Conservation (phyloP, 1,140 invertebrate species). For the Panulirus ornatus region DNA sequence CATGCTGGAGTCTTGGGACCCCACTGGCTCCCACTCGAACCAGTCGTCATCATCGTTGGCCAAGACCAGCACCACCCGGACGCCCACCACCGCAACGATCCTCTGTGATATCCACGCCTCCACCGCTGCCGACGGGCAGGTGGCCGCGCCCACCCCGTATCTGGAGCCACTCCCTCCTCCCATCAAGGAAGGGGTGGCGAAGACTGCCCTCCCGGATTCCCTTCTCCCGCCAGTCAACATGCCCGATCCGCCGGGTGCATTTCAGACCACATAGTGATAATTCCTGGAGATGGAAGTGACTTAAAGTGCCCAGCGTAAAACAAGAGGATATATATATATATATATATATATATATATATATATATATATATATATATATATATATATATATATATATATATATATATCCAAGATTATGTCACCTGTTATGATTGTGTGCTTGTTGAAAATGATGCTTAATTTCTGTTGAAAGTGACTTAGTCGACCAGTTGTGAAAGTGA, state of each 20-base stretch:
- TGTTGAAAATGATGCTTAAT: too few relatives aligned
- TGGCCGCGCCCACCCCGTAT: not conserved
- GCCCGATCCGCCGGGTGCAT: not conserved
- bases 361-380: too few relatives aligned
- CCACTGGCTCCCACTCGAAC: not conserved
- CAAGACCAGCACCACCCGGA: not conserved
- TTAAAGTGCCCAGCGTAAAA: too few relatives aligned
- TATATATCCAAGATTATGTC: too few relatives aligned
- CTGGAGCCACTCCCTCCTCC: not conserved
- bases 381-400: too few relatives aligned
- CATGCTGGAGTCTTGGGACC: not conserved
- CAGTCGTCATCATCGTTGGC: not conserved
- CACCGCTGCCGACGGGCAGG: not conserved
- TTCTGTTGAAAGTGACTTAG: too few relatives aligned
- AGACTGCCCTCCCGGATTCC: not conserved
- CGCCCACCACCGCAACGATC: not conserved
- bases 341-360: too few relatives aligned
- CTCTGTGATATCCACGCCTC: conserved; percentile 4
- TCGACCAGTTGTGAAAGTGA: too few relatives aligned
- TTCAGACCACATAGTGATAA: not conserved
- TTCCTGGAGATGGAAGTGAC: too few relatives aligned
- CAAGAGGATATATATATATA: too few relatives aligned
- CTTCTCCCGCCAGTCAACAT: not conserved
- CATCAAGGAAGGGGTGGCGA: not conserved
- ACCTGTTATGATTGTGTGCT: too few relatives aligned